phyloP scores from a whole-genome alignment of 1,140 invertebrate species.

The Panulirus ornatus region DNA sequence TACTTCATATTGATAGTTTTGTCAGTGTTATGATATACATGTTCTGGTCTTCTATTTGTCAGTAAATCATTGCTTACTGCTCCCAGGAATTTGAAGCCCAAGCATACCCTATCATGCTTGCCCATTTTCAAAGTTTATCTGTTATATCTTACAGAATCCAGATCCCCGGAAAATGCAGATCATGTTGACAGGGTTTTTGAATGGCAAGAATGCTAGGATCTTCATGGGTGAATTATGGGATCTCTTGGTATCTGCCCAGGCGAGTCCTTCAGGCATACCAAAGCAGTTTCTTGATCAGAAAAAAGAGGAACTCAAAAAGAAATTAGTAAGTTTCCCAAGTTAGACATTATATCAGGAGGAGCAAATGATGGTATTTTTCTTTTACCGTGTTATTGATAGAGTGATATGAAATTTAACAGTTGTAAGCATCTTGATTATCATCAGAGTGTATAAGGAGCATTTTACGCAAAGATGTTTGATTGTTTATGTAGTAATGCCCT shows the following conservation, averaged over 20 bases:
- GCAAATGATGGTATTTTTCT: too few relatives aligned
- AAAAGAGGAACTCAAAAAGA: conserved; percentile 88
- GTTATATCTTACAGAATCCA: conserved; percentile 82
- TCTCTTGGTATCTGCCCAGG: conserved; percentile 95
- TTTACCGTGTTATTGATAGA: too few relatives aligned
- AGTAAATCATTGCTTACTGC: background rate
- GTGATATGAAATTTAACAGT: too few relatives aligned
- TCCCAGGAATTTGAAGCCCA: background rate
- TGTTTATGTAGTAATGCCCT: too few relatives aligned
- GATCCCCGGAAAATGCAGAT: conserved; percentile 99
- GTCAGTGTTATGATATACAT: background rate
- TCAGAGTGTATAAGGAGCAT: too few relatives aligned
- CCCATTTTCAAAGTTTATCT: background rate
- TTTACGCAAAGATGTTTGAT: too few relatives aligned
- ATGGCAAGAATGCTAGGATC: conserved; percentile 97
- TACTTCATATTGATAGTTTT: background rate
- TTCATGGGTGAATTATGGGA: conserved; percentile 99
- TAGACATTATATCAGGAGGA: too few relatives aligned
- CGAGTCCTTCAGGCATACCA: conserved; percentile 95
- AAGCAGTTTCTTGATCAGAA: conserved; percentile 95
- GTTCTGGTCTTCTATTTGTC: background rate
- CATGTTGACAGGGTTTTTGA: conserved; percentile 98
- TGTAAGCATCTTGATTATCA: too few relatives aligned
- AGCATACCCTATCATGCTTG: background rate
- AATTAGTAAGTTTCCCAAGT: conserved; percentile 85